These are phyloP conservation scores for Cacatua alba DNA, from an alignment of 2,113 vertebrate species.

Conservation along the genomic window DNA sequence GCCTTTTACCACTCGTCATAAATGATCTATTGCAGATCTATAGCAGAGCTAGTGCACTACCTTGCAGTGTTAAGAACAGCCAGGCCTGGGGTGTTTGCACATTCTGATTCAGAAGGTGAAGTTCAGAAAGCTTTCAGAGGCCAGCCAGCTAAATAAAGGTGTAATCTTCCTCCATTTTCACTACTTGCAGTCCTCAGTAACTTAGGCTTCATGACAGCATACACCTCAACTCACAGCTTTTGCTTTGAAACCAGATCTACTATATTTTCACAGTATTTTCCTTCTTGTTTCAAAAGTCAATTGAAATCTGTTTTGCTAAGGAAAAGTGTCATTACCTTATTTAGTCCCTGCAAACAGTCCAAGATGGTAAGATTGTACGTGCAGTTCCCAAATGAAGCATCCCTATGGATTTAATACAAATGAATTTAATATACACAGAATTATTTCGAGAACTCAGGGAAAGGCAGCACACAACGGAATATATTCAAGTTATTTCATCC, in stretches of 20 bases:
- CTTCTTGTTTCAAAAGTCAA: neutral
- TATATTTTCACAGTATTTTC: neutral
- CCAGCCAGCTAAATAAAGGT: neutral
- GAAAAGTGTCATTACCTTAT: slow-evolving; percentile 83
- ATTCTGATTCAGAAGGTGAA: neutral
- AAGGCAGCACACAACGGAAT: neutral
- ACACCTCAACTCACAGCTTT: neutral
- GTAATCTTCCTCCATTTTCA: neutral
- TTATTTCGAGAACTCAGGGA: neutral
- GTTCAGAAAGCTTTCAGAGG: neutral
- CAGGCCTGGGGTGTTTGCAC: neutral
- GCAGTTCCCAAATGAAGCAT: slow-evolving; percentile 94
- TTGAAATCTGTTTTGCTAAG: neutral
- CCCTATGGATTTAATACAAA: slow-evolving; percentile 79
- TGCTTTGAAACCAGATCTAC: neutral
- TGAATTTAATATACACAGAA: slow-evolving; percentile 20
- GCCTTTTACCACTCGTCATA: neutral
- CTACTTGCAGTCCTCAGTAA: neutral
- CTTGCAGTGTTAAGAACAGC: neutral
- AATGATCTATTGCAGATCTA: neutral
- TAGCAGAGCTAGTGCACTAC: neutral
- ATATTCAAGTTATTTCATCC: neutral
- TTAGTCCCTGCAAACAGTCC: slow-evolving; percentile 94
- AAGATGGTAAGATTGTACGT: slow-evolving; percentile 92
- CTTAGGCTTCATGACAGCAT: neutral